Base-by-base conservation (phyloP, 2,888 invertebrate genomes). In the Coelopa pilipes region DNA sequence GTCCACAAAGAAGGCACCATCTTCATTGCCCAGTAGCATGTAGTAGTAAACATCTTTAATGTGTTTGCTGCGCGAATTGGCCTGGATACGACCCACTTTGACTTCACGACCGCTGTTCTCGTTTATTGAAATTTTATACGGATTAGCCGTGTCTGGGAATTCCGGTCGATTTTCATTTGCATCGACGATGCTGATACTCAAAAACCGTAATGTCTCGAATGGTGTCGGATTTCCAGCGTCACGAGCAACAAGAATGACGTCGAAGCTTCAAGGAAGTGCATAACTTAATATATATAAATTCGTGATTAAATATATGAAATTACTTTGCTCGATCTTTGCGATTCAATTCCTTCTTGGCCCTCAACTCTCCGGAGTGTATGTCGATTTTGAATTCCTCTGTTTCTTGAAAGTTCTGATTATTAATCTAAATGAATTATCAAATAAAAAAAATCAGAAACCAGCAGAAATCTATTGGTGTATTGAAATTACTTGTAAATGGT, bases 1-100 rank as follows among this genome's bases (percentile, higher is more conserved):
- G 84, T 96, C 94, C 13, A 97, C 89, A 69, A 91, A 91, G 85
- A 97, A 97, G 0, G 91, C 91, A 0, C 91, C 90, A 75, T 93
- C 92, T 75, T 93, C 92, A 84, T 96, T 95, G 2, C 94, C 96
- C 80, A 91, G 89, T 70, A 95, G 86, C 72, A 96, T 90, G 82
- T 96, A 95, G 84, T 96, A 96, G 86, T 93, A 96, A 4, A 96
- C 92, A 81, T 91, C 92, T 0, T 94, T 94, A 80, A 94, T 93
- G 68, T 93, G 92, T 2, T 94, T 95, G 74, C 93, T 92, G 79
- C 96, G 95, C 1, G 84, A 83, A 3, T 84, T 80, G 1, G 88
- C 88, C 76, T 87, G 87, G 63, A 88, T 87, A 71, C 85, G 85
- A 0, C 93, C 93, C 76, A 94, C 89, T 81, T 91, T 90, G 5